A percentile compares a stretch with the other conserved stretches of the same genome.
Conservation (phyloP, 2,888 invertebrate genomes). For the Cheilosia urbana region DNA sequence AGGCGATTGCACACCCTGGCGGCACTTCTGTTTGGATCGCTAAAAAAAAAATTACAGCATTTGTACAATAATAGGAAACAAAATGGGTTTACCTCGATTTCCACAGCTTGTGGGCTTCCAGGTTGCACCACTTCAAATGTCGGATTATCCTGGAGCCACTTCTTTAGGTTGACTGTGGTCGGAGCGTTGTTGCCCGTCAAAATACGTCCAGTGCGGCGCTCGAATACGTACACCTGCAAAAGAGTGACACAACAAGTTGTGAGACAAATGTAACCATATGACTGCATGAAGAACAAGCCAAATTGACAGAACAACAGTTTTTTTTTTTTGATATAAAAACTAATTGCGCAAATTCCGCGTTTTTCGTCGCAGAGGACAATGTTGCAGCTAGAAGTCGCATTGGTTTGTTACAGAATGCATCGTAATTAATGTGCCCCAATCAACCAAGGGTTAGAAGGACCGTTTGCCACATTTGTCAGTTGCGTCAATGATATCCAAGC, state of each 20-base stretch:
- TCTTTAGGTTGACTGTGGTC: slow-evolving; percentile 90
- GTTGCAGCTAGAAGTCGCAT: too few species aligned
- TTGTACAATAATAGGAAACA: not conserved
- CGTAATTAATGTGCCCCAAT: too few species aligned
- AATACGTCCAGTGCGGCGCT: slow-evolving; percentile 90
- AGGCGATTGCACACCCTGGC: slow-evolving; percentile 41
- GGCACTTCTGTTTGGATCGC: slow-evolving; percentile 61
- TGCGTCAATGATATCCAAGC: not conserved
- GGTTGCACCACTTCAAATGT: slow-evolving; percentile 93
- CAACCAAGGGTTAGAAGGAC: too few species aligned
- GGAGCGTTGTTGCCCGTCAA: slow-evolving; percentile 93
- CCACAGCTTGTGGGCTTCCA: slow-evolving; percentile 84
- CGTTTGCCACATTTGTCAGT: too few species aligned
- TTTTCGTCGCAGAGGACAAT: too few species aligned
- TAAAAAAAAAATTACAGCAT: not conserved
- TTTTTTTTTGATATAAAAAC: too few species aligned
- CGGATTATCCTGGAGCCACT: slow-evolving; percentile 94
- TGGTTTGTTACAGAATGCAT: too few species aligned
- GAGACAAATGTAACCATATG: too few species aligned
- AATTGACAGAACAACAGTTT: too few species aligned
- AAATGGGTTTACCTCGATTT: slow-evolving; percentile 79
- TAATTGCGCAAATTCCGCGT: too few species aligned
- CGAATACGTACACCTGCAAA: slow-evolving; percentile 89
- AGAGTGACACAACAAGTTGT: not conserved
- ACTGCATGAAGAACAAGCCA: too few species aligned